Percentiles rank a stretch among this genome's conserved stretches.
phyloP scores from a whole-genome alignment of 2,113 vertebrate species.

The Xenopus borealis region DNA sequence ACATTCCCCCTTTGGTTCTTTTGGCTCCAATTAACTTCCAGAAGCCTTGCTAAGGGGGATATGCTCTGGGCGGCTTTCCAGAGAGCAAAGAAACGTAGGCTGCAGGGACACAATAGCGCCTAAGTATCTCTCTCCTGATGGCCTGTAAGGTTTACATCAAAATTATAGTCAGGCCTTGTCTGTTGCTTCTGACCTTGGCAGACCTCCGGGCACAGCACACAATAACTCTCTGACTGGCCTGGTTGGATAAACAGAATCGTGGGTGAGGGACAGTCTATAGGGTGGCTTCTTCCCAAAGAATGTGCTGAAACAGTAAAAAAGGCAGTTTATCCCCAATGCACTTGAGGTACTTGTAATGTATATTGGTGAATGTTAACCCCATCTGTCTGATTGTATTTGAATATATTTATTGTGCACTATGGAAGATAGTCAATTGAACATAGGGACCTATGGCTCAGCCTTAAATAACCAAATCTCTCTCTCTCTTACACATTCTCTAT shows the following conservation, averaged over 20 bases:
- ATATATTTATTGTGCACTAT: no score
- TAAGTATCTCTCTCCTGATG: neutral
- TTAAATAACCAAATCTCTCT: no score
- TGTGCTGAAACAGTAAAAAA: neutral
- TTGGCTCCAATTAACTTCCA: neutral
- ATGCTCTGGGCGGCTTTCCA: no score
- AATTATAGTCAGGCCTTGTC: conserved; percentile 8
- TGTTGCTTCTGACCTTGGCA: neutral
- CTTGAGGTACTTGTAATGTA: no score
- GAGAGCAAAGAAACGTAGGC: no score
- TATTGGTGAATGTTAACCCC: no score
- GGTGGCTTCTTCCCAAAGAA: conserved; percentile 13
- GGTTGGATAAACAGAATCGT: neutral
- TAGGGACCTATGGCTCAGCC: no score
- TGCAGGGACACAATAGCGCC: neutral
- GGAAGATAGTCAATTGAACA: no score
- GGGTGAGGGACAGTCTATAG: neutral
- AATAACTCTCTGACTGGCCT: conserved; percentile 13
- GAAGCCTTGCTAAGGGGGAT: neutral
- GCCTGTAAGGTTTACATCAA: neutral
- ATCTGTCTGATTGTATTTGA: no score
- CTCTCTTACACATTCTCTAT: no score
- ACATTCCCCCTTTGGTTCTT: no score
- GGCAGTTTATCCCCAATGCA: no score
- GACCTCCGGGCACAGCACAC: neutral